Conservation (phyloP, 2,888 invertebrate species). For the Tricholauxania praeusta region DNA sequence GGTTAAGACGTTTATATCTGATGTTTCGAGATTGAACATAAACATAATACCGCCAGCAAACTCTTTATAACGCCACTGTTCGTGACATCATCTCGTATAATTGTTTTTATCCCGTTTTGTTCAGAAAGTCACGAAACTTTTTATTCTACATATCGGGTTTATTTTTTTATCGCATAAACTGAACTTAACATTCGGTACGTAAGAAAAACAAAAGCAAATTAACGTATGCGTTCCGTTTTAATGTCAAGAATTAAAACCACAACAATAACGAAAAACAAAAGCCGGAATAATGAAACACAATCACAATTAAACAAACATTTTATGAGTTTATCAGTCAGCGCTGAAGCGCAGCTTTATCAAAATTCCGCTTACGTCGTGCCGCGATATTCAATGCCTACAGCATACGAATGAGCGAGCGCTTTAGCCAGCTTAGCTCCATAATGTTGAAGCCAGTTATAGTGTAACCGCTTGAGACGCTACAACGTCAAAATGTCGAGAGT, state of each 20-base stretch:
- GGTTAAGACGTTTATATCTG: too few relatives aligned
- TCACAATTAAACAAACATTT: not conserved
- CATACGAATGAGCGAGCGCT: not conserved
- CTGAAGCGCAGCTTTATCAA: slow-evolving; percentile 23
- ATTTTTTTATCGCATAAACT: too few relatives aligned
- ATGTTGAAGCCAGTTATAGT: not conserved
- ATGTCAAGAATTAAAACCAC: not conserved
- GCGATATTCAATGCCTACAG: not conserved
- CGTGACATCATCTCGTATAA: too few relatives aligned
- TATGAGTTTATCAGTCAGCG: slow-evolving; percentile 19
- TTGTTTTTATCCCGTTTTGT: too few relatives aligned
- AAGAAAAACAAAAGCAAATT: too few relatives aligned
- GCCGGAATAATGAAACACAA: not conserved
- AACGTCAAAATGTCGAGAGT: not conserved
- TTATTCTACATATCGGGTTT: too few relatives aligned
- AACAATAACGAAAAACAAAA: not conserved
- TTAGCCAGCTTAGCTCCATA: not conserved
- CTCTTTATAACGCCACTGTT: too few relatives aligned
- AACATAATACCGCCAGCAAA: too few relatives aligned
- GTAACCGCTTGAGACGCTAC: slow-evolving; percentile 3
- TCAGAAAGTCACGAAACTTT: too few relatives aligned
- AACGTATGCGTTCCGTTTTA: not conserved
- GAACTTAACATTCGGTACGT: too few relatives aligned
- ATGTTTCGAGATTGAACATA: too few relatives aligned
- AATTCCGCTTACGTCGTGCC: slow-evolving; percentile 14